A percentile compares a stretch with the other conserved stretches of the same genome.
Conservation (phyloP, 2,113 vertebrate species). For the Sterna hirundo region DNA sequence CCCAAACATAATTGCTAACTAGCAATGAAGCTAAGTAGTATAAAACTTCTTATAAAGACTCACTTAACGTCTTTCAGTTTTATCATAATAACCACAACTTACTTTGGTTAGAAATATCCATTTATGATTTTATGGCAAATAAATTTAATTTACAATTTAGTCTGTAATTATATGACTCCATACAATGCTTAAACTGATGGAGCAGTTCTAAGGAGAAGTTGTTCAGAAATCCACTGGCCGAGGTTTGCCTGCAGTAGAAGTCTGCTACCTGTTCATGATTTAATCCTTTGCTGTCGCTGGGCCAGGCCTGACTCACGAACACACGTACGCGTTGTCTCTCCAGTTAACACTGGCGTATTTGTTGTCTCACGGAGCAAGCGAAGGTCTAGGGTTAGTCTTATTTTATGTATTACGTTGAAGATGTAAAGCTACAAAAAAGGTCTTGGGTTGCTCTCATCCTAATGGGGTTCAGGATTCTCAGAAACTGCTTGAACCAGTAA, state of each 20-base stretch:
- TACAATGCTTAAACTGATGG: background rate
- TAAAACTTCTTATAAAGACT: background rate
- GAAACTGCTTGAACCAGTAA: background rate
- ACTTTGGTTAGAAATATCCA: background rate
- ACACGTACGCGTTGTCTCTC: too few species aligned
- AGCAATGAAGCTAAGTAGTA: background rate
- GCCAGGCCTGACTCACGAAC: background rate
- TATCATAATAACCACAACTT: background rate
- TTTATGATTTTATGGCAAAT: background rate
- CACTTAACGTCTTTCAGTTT: background rate
- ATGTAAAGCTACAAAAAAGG: background rate
- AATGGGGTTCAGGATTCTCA: background rate
- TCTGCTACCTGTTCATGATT: background rate
- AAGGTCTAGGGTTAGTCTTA: background rate
- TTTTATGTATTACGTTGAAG: background rate
- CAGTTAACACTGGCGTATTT: background rate
- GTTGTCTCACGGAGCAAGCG: background rate
- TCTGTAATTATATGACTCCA: background rate
- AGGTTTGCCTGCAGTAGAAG: background rate
- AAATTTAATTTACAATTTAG: background rate
- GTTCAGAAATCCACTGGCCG: background rate
- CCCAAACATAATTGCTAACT: background rate
- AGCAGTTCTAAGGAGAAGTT: background rate
- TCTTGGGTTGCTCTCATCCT: background rate
- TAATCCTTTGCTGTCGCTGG: background rate